phyloP scores from a whole-genome alignment of 2,888 invertebrate genomes.

The Eledona agricola region DNA sequence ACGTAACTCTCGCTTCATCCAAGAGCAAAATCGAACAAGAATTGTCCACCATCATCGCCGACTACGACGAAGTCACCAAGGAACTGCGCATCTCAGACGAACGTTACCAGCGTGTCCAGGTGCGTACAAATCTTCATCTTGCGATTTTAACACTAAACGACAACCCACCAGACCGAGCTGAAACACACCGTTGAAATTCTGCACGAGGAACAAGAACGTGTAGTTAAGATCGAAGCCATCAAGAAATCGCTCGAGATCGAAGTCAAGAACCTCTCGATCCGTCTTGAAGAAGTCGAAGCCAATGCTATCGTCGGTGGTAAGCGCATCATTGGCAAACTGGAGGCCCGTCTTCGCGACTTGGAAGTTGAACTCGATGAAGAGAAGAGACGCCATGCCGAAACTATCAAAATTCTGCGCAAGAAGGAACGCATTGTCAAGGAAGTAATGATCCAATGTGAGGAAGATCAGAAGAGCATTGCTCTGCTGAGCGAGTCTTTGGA shows the following conservation, averaged over 20 bases:
- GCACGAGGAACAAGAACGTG: constrained; percentile 96
- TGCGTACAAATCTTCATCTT: too few relatives aligned
- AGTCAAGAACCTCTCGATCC: constrained; percentile 92
- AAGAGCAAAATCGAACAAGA: constrained; percentile 97
- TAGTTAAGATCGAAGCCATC: constrained; percentile 96
- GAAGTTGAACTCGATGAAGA: constrained; percentile 96
- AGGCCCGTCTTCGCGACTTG: constrained; percentile 92
- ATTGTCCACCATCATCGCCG: constrained; percentile 87
- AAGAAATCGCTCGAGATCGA: constrained; percentile 98
- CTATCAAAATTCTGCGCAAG: constrained; percentile 96
- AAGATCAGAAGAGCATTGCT: constrained; percentile 95
- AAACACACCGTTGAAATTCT: constrained; percentile 93
- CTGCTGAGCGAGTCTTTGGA: constrained; percentile 91
- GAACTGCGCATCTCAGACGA: constrained; percentile 93
- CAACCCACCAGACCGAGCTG: constrained; percentile 85
- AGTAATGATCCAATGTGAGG: constrained; percentile 93
- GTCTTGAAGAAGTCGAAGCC: constrained; percentile 95
- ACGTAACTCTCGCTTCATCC: constrained; percentile 92
- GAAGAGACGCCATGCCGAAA: constrained; percentile 96
- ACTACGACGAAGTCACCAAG: constrained; percentile 98
- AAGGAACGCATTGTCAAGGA: constrained; percentile 98
- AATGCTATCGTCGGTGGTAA: constrained; percentile 97
- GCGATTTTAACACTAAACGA: too few relatives aligned
- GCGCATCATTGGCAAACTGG: constrained; percentile 97
- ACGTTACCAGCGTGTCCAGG: constrained; percentile 90